Conservation (phyloP, 2,113 vertebrate genomes). For the Oncorhynchus gorbuscha region DNA sequence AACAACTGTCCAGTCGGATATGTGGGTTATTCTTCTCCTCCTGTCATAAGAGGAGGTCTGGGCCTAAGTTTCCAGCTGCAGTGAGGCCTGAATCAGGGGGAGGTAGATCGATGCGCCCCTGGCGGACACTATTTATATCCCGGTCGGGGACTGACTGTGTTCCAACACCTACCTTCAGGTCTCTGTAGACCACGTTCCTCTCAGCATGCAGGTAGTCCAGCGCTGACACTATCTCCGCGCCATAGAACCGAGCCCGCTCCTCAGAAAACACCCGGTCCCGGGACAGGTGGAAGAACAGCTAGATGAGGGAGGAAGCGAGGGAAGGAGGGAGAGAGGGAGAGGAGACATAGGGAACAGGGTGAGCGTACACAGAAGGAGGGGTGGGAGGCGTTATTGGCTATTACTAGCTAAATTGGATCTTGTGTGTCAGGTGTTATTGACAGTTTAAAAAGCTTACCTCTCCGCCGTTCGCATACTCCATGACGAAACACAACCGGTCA, state of each 20-base stretch:
- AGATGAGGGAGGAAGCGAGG: neutral
- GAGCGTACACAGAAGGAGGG: too few species aligned
- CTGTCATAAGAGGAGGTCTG: conserved; percentile 29
- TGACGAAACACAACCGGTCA: conserved; percentile 95
- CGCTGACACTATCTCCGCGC: conserved; percentile 94
- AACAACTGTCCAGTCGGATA: neutral
- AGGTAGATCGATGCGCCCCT: conserved; percentile 60
- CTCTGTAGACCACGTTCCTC: conserved; percentile 94
- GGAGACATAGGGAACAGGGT: neutral
- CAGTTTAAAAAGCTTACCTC: conserved; percentile 78
- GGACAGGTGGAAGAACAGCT: conserved; percentile 96
- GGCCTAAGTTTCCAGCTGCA: conserved; percentile 52
- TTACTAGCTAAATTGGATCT: neutral
- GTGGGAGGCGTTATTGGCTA: neutral
- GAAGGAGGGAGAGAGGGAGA: neutral
- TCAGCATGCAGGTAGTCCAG: conserved; percentile 94
- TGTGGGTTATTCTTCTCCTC: conserved; percentile 41
- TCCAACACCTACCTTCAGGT: conserved; percentile 92
- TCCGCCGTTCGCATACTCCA: conserved; percentile 96
- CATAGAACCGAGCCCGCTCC: conserved; percentile 94
- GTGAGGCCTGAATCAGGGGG: conserved; percentile 47
- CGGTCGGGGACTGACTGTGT: conserved; percentile 18
- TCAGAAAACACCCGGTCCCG: conserved; percentile 94
- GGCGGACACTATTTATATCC: conserved; percentile 61
- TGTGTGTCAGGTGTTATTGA: neutral